phyloP scores from a whole-genome alignment of 2,113 vertebrate genomes.

The Pachyramphus minor region DNA sequence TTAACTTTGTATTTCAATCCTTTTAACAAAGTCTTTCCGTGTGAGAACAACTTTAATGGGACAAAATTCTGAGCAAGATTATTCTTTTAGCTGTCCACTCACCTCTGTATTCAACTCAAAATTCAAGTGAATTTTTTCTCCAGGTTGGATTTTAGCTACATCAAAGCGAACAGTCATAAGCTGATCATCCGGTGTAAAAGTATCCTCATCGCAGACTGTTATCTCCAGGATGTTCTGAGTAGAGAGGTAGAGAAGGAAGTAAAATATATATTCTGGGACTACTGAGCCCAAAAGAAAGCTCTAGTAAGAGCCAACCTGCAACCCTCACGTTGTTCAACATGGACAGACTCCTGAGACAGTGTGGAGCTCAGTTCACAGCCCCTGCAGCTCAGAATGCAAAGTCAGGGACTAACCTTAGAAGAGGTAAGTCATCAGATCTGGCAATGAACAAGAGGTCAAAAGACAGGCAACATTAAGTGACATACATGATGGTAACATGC shows the following conservation, averaged over 20 bases:
- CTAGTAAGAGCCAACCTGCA: background rate
- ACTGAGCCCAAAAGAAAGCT: background rate
- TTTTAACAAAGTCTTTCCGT: background rate
- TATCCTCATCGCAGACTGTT: constrained; percentile 44
- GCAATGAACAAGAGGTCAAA: background rate
- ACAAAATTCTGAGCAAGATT: background rate
- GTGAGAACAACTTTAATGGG: background rate
- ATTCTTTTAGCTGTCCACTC: background rate
- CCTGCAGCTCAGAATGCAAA: background rate
- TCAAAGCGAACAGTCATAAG: constrained; percentile 57
- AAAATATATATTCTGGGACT: background rate
- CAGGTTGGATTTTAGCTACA: constrained; percentile 42
- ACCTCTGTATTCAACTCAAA: constrained; percentile 59
- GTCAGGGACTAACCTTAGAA: background rate
- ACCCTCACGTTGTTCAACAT: accelerated
- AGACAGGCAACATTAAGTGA: background rate
- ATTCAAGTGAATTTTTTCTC: constrained; percentile 8
- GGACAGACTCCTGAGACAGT: background rate
- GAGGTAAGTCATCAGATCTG: background rate
- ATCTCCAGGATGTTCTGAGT: constrained; percentile 59
- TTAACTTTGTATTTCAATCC: background rate
- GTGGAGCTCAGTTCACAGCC: background rate
- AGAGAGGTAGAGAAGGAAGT: background rate
- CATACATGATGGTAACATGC: background rate
- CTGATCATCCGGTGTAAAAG: constrained; percentile 48